Conservation (phyloP, 2,113 vertebrate genomes). For the Daphoenositta chrysoptera region DNA sequence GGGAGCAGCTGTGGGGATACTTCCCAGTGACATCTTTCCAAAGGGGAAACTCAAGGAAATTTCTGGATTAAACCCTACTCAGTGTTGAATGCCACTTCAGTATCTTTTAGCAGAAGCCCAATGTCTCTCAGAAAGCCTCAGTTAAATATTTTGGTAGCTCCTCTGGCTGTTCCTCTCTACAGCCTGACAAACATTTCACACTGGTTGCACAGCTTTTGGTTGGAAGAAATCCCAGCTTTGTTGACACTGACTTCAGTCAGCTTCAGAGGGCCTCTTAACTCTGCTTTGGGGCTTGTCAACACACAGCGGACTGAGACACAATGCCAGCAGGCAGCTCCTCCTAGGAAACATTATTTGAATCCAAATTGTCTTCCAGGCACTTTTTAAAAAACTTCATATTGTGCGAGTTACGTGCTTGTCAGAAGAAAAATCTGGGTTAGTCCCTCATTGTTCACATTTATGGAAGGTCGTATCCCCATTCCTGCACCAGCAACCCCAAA, state of each 20-base stretch:
- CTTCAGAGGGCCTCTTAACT: constrained; percentile 44
- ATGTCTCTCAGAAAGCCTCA: not conserved
- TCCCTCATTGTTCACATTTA: not conserved
- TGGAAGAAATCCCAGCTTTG: constrained; percentile 60
- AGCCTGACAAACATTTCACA: constrained; percentile 40
- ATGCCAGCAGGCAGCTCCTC: constrained; percentile 47
- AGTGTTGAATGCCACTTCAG: not conserved
- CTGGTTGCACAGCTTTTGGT: constrained; percentile 14
- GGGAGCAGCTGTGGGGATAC: not conserved
- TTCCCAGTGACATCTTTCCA: not conserved
- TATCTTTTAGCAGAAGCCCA: not conserved
- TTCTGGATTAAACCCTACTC: not conserved
- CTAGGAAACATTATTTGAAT: constrained; percentile 22
- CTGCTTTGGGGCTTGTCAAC: constrained; percentile 47
- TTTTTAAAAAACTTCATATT: not conserved
- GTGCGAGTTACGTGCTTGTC: not conserved
- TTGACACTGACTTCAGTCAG: constrained; percentile 55
- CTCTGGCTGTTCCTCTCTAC: not conserved
- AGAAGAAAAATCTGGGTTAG: not conserved
- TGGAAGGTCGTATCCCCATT: not conserved
- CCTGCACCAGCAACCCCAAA: not conserved
- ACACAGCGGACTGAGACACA: not conserved
- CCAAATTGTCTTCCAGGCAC: constrained; percentile 1
- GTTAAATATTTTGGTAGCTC: constrained; percentile 49
- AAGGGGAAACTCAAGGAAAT: not conserved